Percentiles rank a stretch among this genome's conserved stretches.
Conservation (phyloP, 2,797 vertebrate genomes). For the Acanthurus tractus region DNA sequence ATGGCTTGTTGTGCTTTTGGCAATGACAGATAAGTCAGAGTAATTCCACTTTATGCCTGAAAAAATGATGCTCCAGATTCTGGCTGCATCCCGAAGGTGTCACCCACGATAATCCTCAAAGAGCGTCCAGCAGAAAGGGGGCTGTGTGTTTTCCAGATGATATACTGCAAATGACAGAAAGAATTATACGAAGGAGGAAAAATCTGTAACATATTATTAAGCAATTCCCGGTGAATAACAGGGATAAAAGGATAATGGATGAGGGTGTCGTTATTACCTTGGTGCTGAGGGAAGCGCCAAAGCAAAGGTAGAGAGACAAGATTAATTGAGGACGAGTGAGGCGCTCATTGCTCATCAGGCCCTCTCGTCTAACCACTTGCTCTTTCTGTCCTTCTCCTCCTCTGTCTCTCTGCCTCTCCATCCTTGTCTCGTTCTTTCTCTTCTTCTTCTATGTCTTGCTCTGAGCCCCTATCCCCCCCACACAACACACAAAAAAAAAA, state of each 20-base stretch:
- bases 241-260: conserved; percentile 99
- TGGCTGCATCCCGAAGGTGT: conserved; percentile 93
- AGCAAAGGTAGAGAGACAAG: conserved; percentile 97
- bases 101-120: conserved; percentile 97
- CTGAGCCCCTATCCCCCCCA: conserved; percentile 61
- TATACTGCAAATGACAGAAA: conserved; percentile 96
- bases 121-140: conserved; percentile 88
- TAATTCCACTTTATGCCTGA: conserved; percentile 92
- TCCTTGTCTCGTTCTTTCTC: conserved; percentile 71
- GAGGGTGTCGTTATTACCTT: conserved; percentile 96
- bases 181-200: conserved; percentile 96
- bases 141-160: conserved; percentile 95
- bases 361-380: conserved; percentile 70
- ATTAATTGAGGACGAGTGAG: conserved; percentile 96
- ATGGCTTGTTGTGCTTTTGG: conserved; percentile 96
- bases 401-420: conserved; percentile 67
- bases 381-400: conserved; percentile 67
- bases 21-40: conserved; percentile 97
- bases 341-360: conserved; percentile 86
- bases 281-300: conserved; percentile 90
- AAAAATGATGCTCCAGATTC: conserved; percentile 82
- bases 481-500: conserved; percentile 45
- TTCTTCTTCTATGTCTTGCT: conserved; percentile 52
- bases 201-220: conserved; percentile 99
- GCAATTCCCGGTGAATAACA: conserved; percentile 95